Percentiles rank a stretch among this genome's conserved stretches.
Conservation (phyloP, 2,888 invertebrate genomes). For the Smittia sp. region DNA sequence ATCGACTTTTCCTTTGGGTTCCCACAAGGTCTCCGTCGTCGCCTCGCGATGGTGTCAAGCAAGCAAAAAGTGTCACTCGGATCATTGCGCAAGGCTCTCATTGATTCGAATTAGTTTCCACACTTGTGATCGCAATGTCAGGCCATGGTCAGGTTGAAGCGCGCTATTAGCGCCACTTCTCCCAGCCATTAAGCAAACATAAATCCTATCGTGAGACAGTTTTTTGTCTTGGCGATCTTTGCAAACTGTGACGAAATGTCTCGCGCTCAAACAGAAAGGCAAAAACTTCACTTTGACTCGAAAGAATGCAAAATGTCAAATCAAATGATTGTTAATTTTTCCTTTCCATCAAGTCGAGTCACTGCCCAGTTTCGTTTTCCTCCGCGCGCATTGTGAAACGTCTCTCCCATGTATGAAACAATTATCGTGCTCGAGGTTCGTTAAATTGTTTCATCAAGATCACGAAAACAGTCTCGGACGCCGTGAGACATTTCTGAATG, state of each 20-base stretch:
- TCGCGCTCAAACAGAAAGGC: background rate
- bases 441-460: conserved; percentile 22
- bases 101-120: conserved; percentile 5
- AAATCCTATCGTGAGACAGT: background rate
- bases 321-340: conserved; percentile 36
- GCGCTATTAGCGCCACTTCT: background rate
- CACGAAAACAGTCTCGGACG: background rate
- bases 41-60: too few relatives aligned
- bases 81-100: background rate
- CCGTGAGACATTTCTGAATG: background rate
- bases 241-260: background rate
- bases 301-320: conserved; percentile 38
- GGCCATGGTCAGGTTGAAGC: background rate
- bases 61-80: too few relatives aligned
- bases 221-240: background rate
- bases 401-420: background rate
- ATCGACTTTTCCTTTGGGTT: too few relatives aligned
- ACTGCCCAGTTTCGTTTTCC: background rate
- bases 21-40: too few relatives aligned
- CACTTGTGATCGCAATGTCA: background rate
- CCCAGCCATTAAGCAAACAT: conserved; percentile 7
- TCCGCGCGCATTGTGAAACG: background rate
- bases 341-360: background rate
- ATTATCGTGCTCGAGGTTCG: background rate
- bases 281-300: background rate